Evolutionary conservation across 2,888 invertebrate genomes (phyloP).

Genomic region (Xanthia icteritia): DNA sequence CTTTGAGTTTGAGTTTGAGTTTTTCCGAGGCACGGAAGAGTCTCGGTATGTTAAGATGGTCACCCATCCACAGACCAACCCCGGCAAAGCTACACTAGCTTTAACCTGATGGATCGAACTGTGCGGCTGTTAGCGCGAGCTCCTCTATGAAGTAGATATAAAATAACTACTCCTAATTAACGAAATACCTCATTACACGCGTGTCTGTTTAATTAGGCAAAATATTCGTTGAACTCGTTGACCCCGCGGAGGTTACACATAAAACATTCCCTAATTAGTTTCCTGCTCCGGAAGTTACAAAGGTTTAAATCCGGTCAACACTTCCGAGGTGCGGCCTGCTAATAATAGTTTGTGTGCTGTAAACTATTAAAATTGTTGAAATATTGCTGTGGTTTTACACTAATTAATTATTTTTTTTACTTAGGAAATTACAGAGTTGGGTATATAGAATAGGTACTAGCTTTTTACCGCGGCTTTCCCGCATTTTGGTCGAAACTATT

Average conservation of each 20-base stretch:
- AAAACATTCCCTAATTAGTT: slow-evolving; percentile 47
- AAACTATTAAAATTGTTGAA: not conserved
- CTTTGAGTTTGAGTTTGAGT: too few relatives aligned
- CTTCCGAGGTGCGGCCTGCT: slow-evolving; percentile 20
- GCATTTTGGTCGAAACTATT: not conserved
- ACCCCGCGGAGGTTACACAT: slow-evolving; percentile 31
- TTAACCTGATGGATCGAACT: too few relatives aligned
- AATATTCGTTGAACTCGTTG: slow-evolving; percentile 30
- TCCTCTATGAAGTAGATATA: too few relatives aligned
- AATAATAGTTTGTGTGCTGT: slow-evolving; percentile 7
- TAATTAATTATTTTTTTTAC: slow-evolving; percentile 14
- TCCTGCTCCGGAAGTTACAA: slow-evolving; percentile 19
- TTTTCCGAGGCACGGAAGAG: too few relatives aligned
- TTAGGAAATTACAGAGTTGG: not conserved
- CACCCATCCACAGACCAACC: too few relatives aligned
- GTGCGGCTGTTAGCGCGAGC: too few relatives aligned
- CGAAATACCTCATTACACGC: not conserved
- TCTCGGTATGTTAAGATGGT: too few relatives aligned
- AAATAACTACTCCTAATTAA: not conserved
- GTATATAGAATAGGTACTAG: not conserved
- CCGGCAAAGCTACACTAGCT: too few relatives aligned
- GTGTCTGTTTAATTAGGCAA: slow-evolving; percentile 22
- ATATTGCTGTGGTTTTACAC: not conserved
- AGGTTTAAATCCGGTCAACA: slow-evolving; percentile 28
- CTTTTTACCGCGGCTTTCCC: not conserved